Percentiles rank a stretch among this genome's conserved stretches.
phyloP scores from a whole-genome alignment of 2,113 vertebrate species.

The Sinocyclocheilus anshuiensis region DNA sequence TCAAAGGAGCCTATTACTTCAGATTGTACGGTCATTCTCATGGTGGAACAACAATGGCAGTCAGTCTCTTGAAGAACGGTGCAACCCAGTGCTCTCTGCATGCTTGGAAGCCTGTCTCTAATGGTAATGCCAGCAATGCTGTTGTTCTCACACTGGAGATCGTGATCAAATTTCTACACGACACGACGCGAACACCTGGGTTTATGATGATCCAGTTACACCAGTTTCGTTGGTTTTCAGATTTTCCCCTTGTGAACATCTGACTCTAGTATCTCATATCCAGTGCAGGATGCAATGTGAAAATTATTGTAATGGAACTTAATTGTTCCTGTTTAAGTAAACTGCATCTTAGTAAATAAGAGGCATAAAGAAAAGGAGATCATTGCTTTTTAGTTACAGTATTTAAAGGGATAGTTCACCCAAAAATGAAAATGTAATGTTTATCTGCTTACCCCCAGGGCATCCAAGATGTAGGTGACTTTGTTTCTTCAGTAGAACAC shows the following conservation, averaged over 20 bases:
- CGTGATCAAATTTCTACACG: constrained; percentile 33
- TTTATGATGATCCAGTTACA: constrained; percentile 51
- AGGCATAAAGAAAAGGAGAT: background rate
- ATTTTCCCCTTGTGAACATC: constrained; percentile 34
- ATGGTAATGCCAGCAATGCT: constrained; percentile 45
- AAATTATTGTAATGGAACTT: background rate
- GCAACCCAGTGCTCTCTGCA: constrained; percentile 19
- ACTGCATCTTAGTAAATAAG: background rate
- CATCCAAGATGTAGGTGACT: too few species aligned
- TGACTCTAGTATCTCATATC: background rate
- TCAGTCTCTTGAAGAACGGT: constrained; percentile 40
- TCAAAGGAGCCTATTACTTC: constrained; percentile 60
- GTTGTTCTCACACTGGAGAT: constrained; percentile 42
- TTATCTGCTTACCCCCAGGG: too few species aligned
- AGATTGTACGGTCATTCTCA: constrained; percentile 55
- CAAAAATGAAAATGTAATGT: too few species aligned
- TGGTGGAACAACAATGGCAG: background rate
- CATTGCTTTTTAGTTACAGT: background rate
- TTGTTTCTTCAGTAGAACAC: too few species aligned
- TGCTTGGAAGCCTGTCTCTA: background rate
- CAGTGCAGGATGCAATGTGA: background rate
- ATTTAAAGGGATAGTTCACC: too few species aligned
- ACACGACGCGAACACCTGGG: constrained; percentile 45
- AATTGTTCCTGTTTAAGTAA: background rate
- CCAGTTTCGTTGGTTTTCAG: constrained; percentile 50